Evolutionary conservation across 2,888 invertebrate genomes (phyloP), one percentile per base, ranked within the genome.

Genomic region (Drosophila prolongata): DNA sequence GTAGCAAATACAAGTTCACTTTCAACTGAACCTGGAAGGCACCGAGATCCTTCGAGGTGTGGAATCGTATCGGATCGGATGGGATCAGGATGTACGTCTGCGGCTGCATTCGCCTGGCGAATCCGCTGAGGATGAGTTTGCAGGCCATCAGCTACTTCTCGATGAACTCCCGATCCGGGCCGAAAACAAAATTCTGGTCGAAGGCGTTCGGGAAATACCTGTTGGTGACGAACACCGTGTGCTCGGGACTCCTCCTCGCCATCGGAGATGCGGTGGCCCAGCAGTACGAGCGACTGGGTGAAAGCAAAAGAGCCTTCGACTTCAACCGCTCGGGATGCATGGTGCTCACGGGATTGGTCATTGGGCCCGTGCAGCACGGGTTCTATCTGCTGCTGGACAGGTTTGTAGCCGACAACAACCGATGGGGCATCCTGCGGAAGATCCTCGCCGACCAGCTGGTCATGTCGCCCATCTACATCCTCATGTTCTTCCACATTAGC

Each of bases 231-330:
- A 98, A 98, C 90, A 95, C 95, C 53, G 86, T 96, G 10, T 95
- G 95, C 60, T 95, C 96, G 64, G 97, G 97, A 3, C 90, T 94
- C 14, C 94, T 97, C 76, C 95, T 98, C 95, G 94, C 94, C 9
- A 82, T 95, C 40, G 98, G 97, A 8, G 98, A 98, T 92, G 80
- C 94, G n/a, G 91, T 95, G n/a, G 96, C 97, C 66, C 98, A 98
- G 91, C 95, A 95, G 89, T 93, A 96, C 72, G 97, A 97, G 91
- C 10, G 10, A 10, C 9, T 16, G 16, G 9, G 8, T 2, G 40
- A 56, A 5, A 47, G 44, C 11, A 4, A 27, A 9, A 4, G 14
- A 9, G 1, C 37, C 1, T 65, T 73, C 9, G 57, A 74, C 16
- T 57, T 16, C 19, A 5, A 19, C 0, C 68, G 75, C 11, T 47